Base-by-base conservation (phyloP, 2,888 invertebrate species). In the Oligia latruncula region DNA sequence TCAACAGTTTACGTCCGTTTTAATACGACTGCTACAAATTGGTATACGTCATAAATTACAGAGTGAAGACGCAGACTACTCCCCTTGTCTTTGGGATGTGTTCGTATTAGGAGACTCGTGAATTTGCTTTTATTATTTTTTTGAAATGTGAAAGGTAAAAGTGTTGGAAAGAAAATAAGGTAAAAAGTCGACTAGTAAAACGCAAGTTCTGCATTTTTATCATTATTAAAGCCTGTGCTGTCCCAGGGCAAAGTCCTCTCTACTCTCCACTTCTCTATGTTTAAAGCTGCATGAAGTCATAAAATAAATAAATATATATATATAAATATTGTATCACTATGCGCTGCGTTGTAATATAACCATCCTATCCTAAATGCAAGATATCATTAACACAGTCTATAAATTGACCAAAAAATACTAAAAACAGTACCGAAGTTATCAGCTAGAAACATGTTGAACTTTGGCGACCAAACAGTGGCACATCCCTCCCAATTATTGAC, bases 21-120 rank as follows among this genome's bases (percentile, higher is more conserved):
- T 95, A 96, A 95, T 95, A 93, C 94, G 94, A 94, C 93, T 94
- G 94, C 92, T 93, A 95, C 95, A 96, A 96, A 96, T 96, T 96
- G 95, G 95, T 95, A 92, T 94, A 92, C 88, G 93, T 93, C 95
- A 95, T 96, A 96, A 96, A 96, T 96, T 95, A 96, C 91, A 93
- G 93, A 90, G 93, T 90, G 91, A 95, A 95, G 95, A 95, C 93
- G 91, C 89, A 91, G 90, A 91, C 91, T 92, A 75, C 80, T 82
- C 87, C 89, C 88, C 90, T 87, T 80, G 73, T 77, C 65, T 77
- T 78, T 76, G 46, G 46, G 72, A n/a, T 46, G 60, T 55, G 84
- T 89, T 84, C 84, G 23, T 72, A 84, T 60, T 90, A 40, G 20
- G 79, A 77, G 67, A 77, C 77, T 76, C 0, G 17, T 60, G n/a